Evolutionary conservation across 2,113 vertebrate genomes (phyloP).

Genomic region (Herpetotheres cachinnans): DNA sequence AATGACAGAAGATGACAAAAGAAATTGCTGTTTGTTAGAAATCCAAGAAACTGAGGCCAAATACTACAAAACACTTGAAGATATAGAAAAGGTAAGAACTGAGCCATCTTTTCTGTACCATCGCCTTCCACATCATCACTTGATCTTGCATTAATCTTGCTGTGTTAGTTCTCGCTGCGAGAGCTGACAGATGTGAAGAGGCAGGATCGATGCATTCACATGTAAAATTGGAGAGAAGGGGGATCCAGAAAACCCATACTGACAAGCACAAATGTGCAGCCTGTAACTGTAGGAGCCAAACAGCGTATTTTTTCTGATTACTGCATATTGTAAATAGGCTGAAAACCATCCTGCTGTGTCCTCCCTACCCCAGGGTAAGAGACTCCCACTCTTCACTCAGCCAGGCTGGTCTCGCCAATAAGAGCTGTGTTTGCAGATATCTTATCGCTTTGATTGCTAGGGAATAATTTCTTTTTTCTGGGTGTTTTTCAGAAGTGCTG

Average conservation of each 20-base stretch:
- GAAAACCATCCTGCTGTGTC: not conserved
- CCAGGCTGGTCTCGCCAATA: not conserved
- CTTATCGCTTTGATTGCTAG: not conserved
- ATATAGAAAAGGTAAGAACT: slow-evolving; percentile 88
- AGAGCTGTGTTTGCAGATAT: not conserved
- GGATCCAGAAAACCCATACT: not conserved
- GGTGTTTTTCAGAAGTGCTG: not conserved
- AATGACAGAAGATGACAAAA: slow-evolving; percentile 97
- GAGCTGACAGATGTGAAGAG: not conserved
- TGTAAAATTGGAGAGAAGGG: not conserved
- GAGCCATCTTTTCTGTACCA: rapidly evolving
- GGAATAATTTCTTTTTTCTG: not conserved
- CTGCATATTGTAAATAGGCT: not conserved
- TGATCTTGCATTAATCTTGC: rapidly evolving
- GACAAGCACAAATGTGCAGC: not conserved
- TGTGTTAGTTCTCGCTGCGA: not conserved
- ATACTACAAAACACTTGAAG: slow-evolving; percentile 96
- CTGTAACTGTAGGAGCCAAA: not conserved
- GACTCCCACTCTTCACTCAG: not conserved
- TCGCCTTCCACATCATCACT: not conserved
- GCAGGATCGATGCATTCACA: not conserved
- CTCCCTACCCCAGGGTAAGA: not conserved
- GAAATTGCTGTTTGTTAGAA: slow-evolving; percentile 93
- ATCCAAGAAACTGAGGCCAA: slow-evolving; percentile 96
- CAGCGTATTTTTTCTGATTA: not conserved